phyloP scores from a whole-genome alignment of 2,113 vertebrate genomes.

The Physeter macrocephalus region DNA sequence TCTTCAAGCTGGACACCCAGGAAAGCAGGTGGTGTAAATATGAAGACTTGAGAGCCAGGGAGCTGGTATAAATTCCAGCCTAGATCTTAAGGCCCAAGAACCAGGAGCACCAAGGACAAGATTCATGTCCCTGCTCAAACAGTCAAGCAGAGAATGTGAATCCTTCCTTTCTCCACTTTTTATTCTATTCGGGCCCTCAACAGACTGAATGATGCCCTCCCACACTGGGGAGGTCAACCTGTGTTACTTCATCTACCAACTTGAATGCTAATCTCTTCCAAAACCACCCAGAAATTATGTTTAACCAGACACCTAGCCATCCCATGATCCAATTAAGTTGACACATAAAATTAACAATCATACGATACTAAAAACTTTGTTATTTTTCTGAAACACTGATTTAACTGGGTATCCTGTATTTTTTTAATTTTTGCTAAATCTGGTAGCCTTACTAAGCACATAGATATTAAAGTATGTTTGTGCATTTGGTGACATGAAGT shows the following conservation, averaged over 20 bases:
- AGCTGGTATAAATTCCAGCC: neutral
- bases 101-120: neutral
- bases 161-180: neutral
- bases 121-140: fast-evolving
- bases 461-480: neutral
- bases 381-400: neutral
- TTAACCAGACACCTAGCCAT: neutral
- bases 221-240: fast-evolving
- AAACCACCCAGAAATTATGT: neutral
- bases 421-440: neutral
- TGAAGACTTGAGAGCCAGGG: neutral
- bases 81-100: neutral
- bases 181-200: neutral
- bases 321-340: neutral
- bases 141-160: neutral
- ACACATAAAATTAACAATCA: neutral
- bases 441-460: neutral
- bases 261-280: neutral
- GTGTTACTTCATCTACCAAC: neutral
- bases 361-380: too few relatives aligned
- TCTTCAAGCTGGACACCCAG: neutral
- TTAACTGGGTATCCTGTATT: neutral
- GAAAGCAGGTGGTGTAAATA: fast-evolving
- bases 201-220: neutral
- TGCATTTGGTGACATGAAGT: neutral